Conservation (phyloP, 2,113 vertebrate species). For the Sander lucioperca region DNA sequence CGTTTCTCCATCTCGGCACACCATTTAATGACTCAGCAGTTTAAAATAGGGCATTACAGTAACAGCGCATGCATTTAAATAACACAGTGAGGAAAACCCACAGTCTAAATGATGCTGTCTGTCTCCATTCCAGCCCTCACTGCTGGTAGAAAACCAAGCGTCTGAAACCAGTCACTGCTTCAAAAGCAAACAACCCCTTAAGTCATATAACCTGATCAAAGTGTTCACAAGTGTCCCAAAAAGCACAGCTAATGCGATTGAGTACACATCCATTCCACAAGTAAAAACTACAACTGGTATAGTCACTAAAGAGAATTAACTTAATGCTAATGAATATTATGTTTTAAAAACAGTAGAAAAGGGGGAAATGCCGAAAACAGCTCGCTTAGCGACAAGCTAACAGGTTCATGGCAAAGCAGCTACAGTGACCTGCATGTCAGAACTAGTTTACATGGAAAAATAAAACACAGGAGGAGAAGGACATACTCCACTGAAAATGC, state of each 20-base stretch:
- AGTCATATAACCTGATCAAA: neutral
- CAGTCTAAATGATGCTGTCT: slow-evolving; percentile 57
- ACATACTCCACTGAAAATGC: neutral
- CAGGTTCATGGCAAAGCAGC: neutral
- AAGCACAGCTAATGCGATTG: slow-evolving; percentile 10
- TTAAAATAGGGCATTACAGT: slow-evolving; percentile 74
- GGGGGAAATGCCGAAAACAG: neutral
- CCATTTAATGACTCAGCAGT: slow-evolving; percentile 60
- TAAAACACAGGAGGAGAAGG: neutral
- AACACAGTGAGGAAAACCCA: slow-evolving; percentile 64
- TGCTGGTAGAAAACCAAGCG: slow-evolving; percentile 37
- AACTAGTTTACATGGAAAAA: neutral
- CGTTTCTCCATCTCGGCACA: slow-evolving; percentile 23
- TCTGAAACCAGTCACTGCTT: slow-evolving; percentile 26
- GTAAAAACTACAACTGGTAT: neutral
- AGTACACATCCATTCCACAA: neutral
- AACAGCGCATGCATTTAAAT: slow-evolving; percentile 54
- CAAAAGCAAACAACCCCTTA: neutral
- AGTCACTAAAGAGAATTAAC: neutral
- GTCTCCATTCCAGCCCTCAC: slow-evolving; percentile 45
- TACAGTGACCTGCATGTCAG: neutral
- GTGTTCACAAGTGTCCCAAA: slow-evolving; percentile 6
- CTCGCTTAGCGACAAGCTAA: neutral
- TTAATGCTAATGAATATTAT: neutral
- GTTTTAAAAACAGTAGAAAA: neutral